Evolutionary conservation across 2,888 invertebrate species (phyloP), one percentile per base, ranked within the genome.

Genomic region (Platerodrilus igneus): DNA sequence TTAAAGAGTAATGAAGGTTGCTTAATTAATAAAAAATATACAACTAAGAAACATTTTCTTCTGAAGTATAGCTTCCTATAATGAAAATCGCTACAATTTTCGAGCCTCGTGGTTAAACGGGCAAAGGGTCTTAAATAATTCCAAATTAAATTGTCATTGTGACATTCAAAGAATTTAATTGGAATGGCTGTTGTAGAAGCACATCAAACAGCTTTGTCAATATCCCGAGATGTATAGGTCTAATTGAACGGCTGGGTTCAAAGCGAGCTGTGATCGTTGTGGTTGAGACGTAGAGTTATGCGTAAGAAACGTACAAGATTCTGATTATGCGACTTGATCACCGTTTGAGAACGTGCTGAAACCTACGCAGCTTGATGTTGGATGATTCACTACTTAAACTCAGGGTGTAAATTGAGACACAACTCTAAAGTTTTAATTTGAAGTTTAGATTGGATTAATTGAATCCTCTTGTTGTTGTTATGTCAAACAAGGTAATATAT

Each of bases 171-270:
- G 55, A 50, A 53, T 58, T 60, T 60, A 62, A 62, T 60, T 62
- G 61, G 60, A 62, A 62, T 56, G 58, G 60, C 56, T 58, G 57
- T 53, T 50, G 53, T 51, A 55, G 52, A 58, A 59, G 53, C 57
- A 59, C 58, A 58, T 56, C 59, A 57, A 61, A 62, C 60, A 59
- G 60, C 62, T 55, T 57, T 60, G 62, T 61, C 63, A 63, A 62
- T 62, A 63, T 59, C 59, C 60, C 59, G 54, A 55, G 56, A 55
- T 54, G 53, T 54, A 53, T 55, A 55, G 50, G 52, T 59, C 59
- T 60, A 61, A 62, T 62, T 62, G 62, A 62, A 61, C 60, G 56
- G 52, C 49, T 51, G 47, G 54, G 51, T 50, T 44, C 38, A 10
- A 33, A 37, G 42, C 35, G 34, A 29, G 37, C 29, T 38, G 30